Conservation (phyloP, 1,140 invertebrate species). For the Ganaspis sp. region DNA sequence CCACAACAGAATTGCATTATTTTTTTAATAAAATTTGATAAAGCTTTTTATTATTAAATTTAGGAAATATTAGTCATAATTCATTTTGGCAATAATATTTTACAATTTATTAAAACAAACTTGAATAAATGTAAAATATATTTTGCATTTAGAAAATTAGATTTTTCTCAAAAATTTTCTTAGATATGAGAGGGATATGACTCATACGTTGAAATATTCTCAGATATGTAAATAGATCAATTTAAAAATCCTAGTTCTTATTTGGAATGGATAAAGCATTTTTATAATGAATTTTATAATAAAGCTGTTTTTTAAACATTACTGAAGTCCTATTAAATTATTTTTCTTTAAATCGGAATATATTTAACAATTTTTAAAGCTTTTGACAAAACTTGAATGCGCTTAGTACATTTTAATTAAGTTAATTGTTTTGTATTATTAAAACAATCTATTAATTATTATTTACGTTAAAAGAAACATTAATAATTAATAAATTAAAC, state of each 20-base stretch:
- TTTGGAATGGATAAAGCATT: not conserved
- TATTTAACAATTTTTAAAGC: not conserved
- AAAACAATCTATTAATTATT: not conserved
- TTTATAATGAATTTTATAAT: too few relatives aligned
- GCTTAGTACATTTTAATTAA: too few relatives aligned
- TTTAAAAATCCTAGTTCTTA: not conserved
- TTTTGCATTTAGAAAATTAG: constrained; percentile 9
- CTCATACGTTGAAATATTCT: constrained; percentile 39
- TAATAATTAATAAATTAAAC: too few relatives aligned
- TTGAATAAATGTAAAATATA: not conserved
- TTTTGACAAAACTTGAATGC: not conserved
- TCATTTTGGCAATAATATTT: not conserved
- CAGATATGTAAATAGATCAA: constrained; percentile 37
- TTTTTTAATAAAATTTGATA: not conserved
- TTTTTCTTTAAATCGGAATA: not conserved
- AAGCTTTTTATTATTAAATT: not conserved
- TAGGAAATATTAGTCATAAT: not conserved
- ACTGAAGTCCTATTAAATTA: too few relatives aligned
- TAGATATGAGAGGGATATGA: constrained; percentile 63
- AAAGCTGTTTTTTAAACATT: too few relatives aligned
- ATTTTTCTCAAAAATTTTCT: constrained; percentile 14
- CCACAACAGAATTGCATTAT: not conserved
- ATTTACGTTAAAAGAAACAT: too few relatives aligned
- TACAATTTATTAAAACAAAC: not conserved
- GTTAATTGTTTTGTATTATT: too few relatives aligned